Evolutionary conservation across 2,888 invertebrate species (phyloP).

Genomic region (Drosophila leonis): DNA sequence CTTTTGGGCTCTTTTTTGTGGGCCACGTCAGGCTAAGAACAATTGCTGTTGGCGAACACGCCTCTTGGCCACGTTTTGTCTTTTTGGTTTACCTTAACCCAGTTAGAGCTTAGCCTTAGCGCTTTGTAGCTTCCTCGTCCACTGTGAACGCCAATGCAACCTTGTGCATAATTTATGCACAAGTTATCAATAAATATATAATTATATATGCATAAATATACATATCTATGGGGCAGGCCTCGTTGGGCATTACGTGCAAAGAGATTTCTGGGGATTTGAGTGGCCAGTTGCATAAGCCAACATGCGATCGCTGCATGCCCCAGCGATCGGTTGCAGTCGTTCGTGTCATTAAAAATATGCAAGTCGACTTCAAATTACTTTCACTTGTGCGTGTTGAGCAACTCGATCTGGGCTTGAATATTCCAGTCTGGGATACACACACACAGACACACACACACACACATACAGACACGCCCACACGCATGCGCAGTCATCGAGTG

Average conservation of each 20-base stretch:
- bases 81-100: constrained; percentile 68
- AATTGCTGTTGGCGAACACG: constrained; percentile 49
- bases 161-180: constrained; percentile 50
- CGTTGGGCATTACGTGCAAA: constrained; percentile 46
- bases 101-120: constrained; percentile 52
- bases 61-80: constrained; percentile 50
- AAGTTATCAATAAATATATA: background rate
- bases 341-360: constrained; percentile 60
- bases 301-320: constrained; percentile 49
- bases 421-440: constrained; percentile 4
- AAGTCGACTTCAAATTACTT: constrained; percentile 62
- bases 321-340: constrained; percentile 35
- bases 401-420: constrained; percentile 7
- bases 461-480: constrained; percentile 48
- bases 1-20: constrained; percentile 38
- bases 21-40: constrained; percentile 57
- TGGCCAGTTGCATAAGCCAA: constrained; percentile 59
- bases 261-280: constrained; percentile 26
- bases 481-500: constrained; percentile 34
- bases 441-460: constrained; percentile 43
- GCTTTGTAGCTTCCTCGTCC: constrained; percentile 32
- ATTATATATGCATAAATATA: background rate
- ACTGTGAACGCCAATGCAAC: constrained; percentile 21
- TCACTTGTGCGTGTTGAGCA: constrained; percentile 73
- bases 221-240: constrained; percentile 34